A percentile compares a stretch with the other conserved stretches of the same genome.
phyloP scores from a whole-genome alignment of 2,797 vertebrate genomes.

The Pseudochirops corinnae region DNA sequence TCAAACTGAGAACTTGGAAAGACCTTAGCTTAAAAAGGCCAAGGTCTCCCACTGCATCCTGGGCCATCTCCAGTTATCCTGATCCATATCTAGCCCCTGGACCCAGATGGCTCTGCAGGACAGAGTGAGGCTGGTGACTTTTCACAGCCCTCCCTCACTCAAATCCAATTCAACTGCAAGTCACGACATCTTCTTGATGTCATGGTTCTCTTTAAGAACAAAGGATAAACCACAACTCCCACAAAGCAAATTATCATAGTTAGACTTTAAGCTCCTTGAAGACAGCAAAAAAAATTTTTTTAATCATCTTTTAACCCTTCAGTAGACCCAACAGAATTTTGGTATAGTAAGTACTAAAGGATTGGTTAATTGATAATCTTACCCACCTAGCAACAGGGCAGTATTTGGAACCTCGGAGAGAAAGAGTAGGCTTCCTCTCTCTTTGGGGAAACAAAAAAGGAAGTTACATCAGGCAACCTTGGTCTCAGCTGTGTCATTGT shows the following conservation, averaged over 20 bases:
- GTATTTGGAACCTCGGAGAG: slow-evolving; percentile 6
- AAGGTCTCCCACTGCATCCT: too few relatives aligned
- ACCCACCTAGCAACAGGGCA: background rate
- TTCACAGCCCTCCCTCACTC: too few relatives aligned
- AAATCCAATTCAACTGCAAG: too few relatives aligned
- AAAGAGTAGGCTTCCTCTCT: slow-evolving; percentile 13
- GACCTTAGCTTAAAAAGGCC: too few relatives aligned
- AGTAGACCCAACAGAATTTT: background rate
- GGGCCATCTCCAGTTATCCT: too few relatives aligned
- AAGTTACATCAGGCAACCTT: background rate
- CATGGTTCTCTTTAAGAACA: too few relatives aligned
- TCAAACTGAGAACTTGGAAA: too few relatives aligned
- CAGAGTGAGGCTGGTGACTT: too few relatives aligned
- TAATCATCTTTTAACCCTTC: background rate
- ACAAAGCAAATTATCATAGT: background rate
- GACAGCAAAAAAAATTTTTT: background rate
- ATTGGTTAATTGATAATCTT: background rate
- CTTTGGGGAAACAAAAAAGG: slow-evolving; percentile 47
- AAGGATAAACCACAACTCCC: background rate
- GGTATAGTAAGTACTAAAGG: background rate
- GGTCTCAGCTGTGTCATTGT: slow-evolving; percentile 22
- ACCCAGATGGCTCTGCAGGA: too few relatives aligned
- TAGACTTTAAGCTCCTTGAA: background rate
- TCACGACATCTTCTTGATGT: too few relatives aligned
- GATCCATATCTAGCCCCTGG: too few relatives aligned